Conservation (phyloP, 2,113 vertebrate species). For the Cochlearius cochlearius region DNA sequence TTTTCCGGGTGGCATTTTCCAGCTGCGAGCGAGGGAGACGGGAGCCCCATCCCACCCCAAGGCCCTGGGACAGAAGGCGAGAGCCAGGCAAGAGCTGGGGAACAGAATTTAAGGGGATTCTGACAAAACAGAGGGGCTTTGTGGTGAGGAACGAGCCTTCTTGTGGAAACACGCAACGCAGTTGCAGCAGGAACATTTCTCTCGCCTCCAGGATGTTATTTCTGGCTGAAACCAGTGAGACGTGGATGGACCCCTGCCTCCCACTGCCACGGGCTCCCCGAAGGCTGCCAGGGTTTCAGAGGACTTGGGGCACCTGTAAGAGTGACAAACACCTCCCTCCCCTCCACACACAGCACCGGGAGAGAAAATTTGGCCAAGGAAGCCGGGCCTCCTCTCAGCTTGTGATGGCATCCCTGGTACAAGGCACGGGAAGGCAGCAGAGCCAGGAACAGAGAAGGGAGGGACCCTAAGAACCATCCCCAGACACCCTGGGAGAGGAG, state of each 20-base stretch:
- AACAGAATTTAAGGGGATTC: background rate
- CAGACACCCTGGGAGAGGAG: background rate
- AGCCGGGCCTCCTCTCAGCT: background rate
- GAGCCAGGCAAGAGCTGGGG: background rate
- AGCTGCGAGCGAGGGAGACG: background rate
- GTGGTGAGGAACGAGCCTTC: background rate
- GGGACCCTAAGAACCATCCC: background rate
- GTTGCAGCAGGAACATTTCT: background rate
- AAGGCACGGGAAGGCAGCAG: accelerated
- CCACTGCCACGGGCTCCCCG: accelerated
- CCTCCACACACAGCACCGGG: accelerated
- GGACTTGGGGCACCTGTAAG: background rate
- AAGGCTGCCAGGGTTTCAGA: background rate
- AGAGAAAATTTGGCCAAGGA: background rate
- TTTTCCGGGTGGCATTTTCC: background rate
- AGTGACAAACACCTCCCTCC: background rate
- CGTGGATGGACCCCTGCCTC: background rate
- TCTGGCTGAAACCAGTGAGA: background rate
- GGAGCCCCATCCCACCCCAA: background rate
- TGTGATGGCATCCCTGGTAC: background rate
- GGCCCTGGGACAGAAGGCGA: background rate
- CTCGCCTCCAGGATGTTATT: background rate
- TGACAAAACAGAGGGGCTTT: background rate
- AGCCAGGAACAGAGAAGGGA: background rate
- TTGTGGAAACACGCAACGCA: accelerated